A percentile compares a stretch with the other conserved stretches of the same genome.
phyloP scores from a whole-genome alignment of 2,888 invertebrate species.

The Melangyna quadrimaculata region DNA sequence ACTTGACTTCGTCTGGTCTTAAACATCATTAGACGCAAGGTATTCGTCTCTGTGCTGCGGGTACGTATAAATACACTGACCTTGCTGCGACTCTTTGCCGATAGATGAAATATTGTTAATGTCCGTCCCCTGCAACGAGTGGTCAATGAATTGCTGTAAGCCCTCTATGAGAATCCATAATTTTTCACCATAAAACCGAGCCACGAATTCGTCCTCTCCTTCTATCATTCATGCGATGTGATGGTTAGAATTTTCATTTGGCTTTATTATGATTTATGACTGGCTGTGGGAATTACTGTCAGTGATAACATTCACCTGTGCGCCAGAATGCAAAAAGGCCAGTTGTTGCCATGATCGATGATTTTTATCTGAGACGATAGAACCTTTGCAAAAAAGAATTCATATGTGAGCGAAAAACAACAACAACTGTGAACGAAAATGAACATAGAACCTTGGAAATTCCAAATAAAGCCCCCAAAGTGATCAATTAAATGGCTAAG shows the following conservation, averaged over 20 bases:
- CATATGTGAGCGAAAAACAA: slow-evolving; percentile 23
- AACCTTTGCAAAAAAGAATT: slow-evolving; percentile 19
- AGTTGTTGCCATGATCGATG: slow-evolving; percentile 48
- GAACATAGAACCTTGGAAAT: slow-evolving; percentile 25
- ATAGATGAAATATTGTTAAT: slow-evolving; percentile 68
- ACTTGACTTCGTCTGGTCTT: slow-evolving; percentile 59
- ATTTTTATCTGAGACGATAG: slow-evolving; percentile 46
- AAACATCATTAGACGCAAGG: slow-evolving; percentile 56
- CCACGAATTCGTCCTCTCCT: slow-evolving; percentile 33
- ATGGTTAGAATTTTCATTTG: slow-evolving; percentile 40
- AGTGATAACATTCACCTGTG: slow-evolving; percentile 69
- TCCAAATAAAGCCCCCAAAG: slow-evolving; percentile 68
- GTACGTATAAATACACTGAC: slow-evolving; percentile 41
- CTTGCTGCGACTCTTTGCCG: slow-evolving; percentile 46
- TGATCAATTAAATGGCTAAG: slow-evolving; percentile 63
- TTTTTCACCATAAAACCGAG: slow-evolving; percentile 33
- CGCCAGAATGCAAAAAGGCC: slow-evolving; percentile 41
- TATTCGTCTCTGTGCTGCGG: background rate
- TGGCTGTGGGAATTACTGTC: slow-evolving; percentile 57
- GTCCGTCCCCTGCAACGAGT: slow-evolving; percentile 32
- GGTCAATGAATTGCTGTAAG: slow-evolving; percentile 54
- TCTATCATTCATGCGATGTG: background rate
- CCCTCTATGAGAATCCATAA: slow-evolving; percentile 55
- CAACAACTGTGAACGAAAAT: slow-evolving; percentile 49
- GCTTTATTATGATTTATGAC: slow-evolving; percentile 57